Evolutionary conservation across 23 tunicate genomes (phyloP).

Genomic region (Ciona savignyi): DNA sequence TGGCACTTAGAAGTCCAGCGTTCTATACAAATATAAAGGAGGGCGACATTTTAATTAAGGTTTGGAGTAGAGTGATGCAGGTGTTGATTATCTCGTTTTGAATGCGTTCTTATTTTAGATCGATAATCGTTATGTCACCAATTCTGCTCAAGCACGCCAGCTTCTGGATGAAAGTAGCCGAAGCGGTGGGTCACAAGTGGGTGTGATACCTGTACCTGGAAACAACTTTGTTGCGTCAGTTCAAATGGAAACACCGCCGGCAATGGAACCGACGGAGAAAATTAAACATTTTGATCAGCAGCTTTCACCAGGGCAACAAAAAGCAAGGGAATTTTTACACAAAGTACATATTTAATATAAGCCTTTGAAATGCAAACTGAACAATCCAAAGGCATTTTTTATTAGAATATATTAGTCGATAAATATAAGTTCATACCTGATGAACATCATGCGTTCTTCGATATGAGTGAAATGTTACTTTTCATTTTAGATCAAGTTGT

Average conservation of each 20-base stretch:
- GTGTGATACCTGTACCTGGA: slow-evolving; percentile 25
- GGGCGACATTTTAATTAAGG: slow-evolving; percentile 49
- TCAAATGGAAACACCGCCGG: not conserved
- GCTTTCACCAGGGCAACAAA: slow-evolving; percentile 27
- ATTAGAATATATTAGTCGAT: too few relatives aligned
- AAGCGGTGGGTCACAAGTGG: slow-evolving; percentile 36
- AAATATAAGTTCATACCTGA: too few relatives aligned
- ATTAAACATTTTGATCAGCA: not conserved
- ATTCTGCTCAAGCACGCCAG: slow-evolving; percentile 34
- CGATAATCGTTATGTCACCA: slow-evolving; percentile 23
- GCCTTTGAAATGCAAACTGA: too few relatives aligned
- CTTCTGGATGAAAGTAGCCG: slow-evolving; percentile 32
- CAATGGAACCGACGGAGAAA: too few relatives aligned
- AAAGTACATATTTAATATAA: too few relatives aligned
- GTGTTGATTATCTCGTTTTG: not conserved
- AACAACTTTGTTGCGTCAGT: too few relatives aligned
- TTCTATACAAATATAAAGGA: slow-evolving; percentile 17
- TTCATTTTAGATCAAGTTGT: slow-evolving; percentile 22
- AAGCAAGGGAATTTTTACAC: slow-evolving; percentile 31
- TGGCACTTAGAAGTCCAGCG: slow-evolving; percentile 43
- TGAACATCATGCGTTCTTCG: too few relatives aligned
- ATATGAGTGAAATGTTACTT: too few relatives aligned
- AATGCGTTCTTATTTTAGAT: slow-evolving; percentile 15
- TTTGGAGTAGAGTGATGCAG: not conserved
- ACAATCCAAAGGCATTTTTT: too few relatives aligned